These are phyloP conservation scores for Tretioscincus oriximinensis DNA, from an alignment of 2,113 vertebrate species.

Conservation along the genomic window DNA sequence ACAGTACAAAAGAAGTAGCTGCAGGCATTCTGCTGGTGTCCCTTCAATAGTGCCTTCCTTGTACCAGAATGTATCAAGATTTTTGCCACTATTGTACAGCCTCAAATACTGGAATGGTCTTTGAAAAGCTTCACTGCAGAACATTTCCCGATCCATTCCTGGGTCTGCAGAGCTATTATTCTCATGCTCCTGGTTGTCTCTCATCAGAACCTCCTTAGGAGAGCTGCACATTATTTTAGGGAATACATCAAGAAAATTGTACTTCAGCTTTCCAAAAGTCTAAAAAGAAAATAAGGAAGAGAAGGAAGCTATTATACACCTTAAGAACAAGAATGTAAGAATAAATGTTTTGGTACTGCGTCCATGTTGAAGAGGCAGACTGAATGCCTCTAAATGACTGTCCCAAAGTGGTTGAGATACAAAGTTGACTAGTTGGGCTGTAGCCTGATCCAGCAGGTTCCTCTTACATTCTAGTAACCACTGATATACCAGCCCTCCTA, in stretches of 20 bases:
- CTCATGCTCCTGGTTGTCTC: conserved; percentile 60
- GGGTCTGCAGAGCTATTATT: conserved; percentile 61
- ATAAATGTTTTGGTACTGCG: too few species aligned
- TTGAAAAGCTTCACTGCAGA: conserved; percentile 85
- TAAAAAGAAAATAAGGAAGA: conserved; percentile 30
- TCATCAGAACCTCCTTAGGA: conserved; percentile 86
- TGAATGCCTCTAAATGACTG: too few species aligned
- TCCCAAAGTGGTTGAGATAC: too few species aligned
- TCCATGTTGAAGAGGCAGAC: too few species aligned
- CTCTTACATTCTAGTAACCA: too few species aligned
- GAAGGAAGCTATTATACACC: neutral
- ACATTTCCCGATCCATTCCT: conserved; percentile 84
- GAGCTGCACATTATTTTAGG: conserved; percentile 85
- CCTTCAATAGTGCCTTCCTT: conserved; percentile 69
- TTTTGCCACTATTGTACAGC: conserved; percentile 68
- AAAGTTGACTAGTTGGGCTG: too few species aligned
- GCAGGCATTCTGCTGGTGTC: conserved; percentile 82
- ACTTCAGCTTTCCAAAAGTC: conserved; percentile 40
- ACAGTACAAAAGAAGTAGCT: conserved; percentile 85
- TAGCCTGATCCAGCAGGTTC: too few species aligned
- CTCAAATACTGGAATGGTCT: conserved; percentile 91
- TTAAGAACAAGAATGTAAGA: too few species aligned
- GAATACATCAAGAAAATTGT: conserved; percentile 82
- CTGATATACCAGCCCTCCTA: too few species aligned
- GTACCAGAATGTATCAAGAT: conserved; percentile 82